These are phyloP conservation scores for Molossus alvarezi DNA, from an alignment of 2,797 vertebrate species.

Conservation along the genomic window DNA sequence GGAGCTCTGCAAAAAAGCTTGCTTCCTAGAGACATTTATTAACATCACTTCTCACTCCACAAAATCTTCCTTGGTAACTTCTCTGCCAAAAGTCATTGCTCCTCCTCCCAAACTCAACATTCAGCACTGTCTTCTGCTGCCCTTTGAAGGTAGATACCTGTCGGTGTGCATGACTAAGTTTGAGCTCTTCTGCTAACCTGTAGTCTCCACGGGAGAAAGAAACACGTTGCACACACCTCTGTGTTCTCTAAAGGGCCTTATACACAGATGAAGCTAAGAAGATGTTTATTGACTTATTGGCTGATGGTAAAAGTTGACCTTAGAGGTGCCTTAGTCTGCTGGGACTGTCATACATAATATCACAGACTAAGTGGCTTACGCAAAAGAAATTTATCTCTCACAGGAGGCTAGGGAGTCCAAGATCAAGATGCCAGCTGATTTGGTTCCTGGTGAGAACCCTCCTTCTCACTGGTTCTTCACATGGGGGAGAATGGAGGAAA, in stretches of 20 bases:
- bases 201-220: not conserved
- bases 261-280: not conserved
- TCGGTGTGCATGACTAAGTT: rapidly evolving
- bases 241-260: not conserved
- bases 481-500: not conserved
- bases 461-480: not conserved
- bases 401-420: not conserved
- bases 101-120: slow-evolving; percentile 3
- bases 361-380: not conserved
- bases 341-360: not conserved
- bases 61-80: slow-evolving; percentile 5
- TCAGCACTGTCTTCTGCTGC: not conserved
- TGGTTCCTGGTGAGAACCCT: not conserved
- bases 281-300: not conserved
- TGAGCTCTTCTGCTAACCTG: not conserved
- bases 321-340: not conserved
- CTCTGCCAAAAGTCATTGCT: not conserved
- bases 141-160: not conserved
- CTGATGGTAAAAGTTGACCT: not conserved
- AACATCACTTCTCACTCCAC: not conserved
- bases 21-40: slow-evolving; percentile 43
- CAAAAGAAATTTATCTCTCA: not conserved
- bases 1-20: not conserved
- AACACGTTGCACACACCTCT: not conserved
- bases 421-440: not conserved